These are phyloP conservation scores for Edolisoma coerulescens DNA, from an alignment of 2,113 vertebrate species.

Conservation along the genomic window DNA sequence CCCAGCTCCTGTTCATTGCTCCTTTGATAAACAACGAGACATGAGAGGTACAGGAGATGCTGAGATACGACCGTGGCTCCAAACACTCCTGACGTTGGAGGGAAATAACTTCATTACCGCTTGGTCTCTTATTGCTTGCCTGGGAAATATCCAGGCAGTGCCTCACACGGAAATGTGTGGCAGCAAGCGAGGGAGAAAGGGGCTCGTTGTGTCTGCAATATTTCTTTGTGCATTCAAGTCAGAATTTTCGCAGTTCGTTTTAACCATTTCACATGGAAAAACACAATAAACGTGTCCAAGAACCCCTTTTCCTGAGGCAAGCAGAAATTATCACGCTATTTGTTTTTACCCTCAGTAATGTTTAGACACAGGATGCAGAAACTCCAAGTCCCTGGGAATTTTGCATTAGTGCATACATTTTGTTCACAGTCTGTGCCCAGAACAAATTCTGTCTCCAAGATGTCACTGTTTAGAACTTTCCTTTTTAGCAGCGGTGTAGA, in stretches of 20 bases:
- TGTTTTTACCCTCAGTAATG: neutral
- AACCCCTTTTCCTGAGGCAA: neutral
- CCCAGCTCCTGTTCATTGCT: neutral
- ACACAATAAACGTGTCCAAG: neutral
- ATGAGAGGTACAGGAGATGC: neutral
- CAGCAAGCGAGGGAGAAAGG: neutral
- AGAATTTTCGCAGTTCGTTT: neutral
- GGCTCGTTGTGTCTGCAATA: neutral
- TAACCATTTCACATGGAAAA: neutral
- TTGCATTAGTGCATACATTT: neutral
- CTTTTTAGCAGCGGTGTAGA: neutral
- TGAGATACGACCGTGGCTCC: neutral
- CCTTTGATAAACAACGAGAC: conserved; percentile 35
- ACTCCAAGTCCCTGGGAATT: neutral
- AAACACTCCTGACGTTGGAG: neutral
- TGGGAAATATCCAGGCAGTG: neutral
- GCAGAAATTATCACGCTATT: neutral
- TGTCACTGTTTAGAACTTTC: neutral
- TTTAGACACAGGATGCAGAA: neutral
- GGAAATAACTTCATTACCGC: conserved; percentile 18
- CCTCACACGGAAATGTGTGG: neutral
- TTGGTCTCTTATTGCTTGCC: neutral
- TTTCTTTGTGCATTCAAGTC: neutral
- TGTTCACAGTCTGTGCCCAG: neutral
- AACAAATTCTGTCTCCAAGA: neutral